Percentiles rank a stretch among this genome's conserved stretches.
These are phyloP conservation scores for Drosophila fuyamai DNA, from an alignment of 1,140 invertebrate species.

Conservation along the genomic window DNA sequence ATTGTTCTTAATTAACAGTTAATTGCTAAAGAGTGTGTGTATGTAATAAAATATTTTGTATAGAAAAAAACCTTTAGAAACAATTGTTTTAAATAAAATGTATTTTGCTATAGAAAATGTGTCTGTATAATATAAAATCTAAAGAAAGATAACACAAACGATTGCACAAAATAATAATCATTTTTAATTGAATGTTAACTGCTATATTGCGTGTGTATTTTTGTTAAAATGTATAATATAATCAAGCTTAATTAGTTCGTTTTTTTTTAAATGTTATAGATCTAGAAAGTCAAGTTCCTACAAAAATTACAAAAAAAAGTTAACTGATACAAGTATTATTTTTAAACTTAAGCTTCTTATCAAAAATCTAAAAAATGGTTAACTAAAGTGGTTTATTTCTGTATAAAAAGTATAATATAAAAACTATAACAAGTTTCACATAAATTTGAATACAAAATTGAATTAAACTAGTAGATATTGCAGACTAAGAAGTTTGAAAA, in stretches of 20 bases:
- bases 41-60: background rate
- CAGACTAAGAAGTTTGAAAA: no score
- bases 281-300: no score
- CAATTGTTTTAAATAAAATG: background rate
- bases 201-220: background rate
- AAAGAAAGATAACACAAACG: background rate
- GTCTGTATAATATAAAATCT: background rate
- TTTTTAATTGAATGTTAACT: constrained; percentile 28
- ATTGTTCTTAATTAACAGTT: constrained; percentile 12
- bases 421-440: background rate
- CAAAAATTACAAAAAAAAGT: no score
- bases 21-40: background rate
- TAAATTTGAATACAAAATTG: no score
- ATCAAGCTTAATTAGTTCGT: no score
- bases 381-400: background rate
- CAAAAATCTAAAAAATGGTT: no score
- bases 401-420: background rate
- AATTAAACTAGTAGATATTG: no score
- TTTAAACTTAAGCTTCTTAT: no score
- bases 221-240: no score
- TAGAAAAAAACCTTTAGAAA: background rate
- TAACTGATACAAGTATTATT: no score
- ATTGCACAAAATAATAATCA: constrained; percentile 3
- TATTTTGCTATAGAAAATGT: no score
- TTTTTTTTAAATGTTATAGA: background rate